Evolutionary conservation across 2,113 vertebrate genomes (phyloP).

Genomic region (Phocoena phocoena): DNA sequence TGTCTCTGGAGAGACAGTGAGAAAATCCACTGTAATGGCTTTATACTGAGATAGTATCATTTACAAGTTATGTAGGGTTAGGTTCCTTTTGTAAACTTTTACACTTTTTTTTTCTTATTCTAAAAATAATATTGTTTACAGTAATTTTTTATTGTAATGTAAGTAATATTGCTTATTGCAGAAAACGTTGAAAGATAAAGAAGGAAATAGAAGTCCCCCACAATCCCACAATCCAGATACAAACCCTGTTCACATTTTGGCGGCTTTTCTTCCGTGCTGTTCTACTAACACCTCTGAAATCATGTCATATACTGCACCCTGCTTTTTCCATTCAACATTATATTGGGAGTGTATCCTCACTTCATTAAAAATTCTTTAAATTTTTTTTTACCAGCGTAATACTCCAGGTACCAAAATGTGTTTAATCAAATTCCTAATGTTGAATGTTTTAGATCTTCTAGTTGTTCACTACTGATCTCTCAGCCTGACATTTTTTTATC

Average conservation of each 20-base stretch:
- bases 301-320: too few species aligned
- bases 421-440: neutral
- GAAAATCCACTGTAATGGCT: neutral
- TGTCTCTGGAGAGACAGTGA: neutral
- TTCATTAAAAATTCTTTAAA: slow-evolving; percentile 25
- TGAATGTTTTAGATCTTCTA: neutral
- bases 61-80: neutral
- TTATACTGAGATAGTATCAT: neutral
- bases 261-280: neutral
- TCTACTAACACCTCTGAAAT: neutral
- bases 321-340: neutral
- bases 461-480: slow-evolving; percentile 13
- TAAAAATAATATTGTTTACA: slow-evolving; percentile 53
- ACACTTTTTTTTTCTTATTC: neutral
- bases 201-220: slow-evolving; percentile 40
- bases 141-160: slow-evolving; percentile 57
- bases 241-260: neutral
- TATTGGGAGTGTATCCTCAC: neutral
- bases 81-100: slow-evolving; percentile 22
- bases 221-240: slow-evolving; percentile 8
- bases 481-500: neutral
- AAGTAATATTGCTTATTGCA: slow-evolving; percentile 43
- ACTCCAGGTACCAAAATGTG: neutral
- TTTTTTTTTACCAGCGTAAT: neutral
- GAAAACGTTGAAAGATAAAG: slow-evolving; percentile 21